Evolutionary conservation across 2,797 vertebrate species (phyloP), one percentile per base, ranked within the genome.

Genomic region (Microtus agrestis): DNA sequence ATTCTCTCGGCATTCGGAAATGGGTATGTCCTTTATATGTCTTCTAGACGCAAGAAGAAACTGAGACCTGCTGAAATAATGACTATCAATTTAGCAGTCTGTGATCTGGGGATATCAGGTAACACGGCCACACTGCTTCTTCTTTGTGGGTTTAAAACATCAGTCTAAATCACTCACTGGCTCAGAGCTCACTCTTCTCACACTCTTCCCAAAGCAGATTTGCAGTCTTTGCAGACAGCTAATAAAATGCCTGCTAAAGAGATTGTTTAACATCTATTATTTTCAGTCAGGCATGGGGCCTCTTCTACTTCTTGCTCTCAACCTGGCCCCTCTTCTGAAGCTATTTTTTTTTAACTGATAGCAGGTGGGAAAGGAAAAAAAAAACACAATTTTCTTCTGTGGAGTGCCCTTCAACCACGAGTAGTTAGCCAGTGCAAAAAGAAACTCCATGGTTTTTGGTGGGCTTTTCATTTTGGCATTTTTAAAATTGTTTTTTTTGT

Each of bases 91-190:
- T 98, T 99, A 80, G 99, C 99, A 65, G 96, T 99, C 95, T 99
- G 99, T 92, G 99, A 99, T 98, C 98, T 99, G 97, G 99, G 99
- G 43, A 99, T 99, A 98, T 99, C 99, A 99, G 99, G 99, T 99
- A 99, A 98, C 65, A 91, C 54, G 1, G 1, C 71, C 15, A 1
- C 7, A 5, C 67, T 23, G 0, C 92, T 97, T 85, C 48, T 96
- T 95, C 48, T 51, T 14, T 74, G 0, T 0, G 73, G 78, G 65
- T 95, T 92, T 46, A 71, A 90, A 11, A 46, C 7, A 1, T 31
- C 56, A 14, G 85, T 81, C 31, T 69, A 56, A 73, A 46, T 43
- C 71, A 51, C 54, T 65, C 67, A 3, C 1, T 48, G 65, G n/a
- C 84, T 79, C 61, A 14, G 51, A 80, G 1, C 3, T 56, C n/a